A percentile compares a stretch with the other conserved stretches of the same genome.
Evolutionary conservation across 2,113 vertebrate genomes (phyloP).

Genomic region (Fulica atra): DNA sequence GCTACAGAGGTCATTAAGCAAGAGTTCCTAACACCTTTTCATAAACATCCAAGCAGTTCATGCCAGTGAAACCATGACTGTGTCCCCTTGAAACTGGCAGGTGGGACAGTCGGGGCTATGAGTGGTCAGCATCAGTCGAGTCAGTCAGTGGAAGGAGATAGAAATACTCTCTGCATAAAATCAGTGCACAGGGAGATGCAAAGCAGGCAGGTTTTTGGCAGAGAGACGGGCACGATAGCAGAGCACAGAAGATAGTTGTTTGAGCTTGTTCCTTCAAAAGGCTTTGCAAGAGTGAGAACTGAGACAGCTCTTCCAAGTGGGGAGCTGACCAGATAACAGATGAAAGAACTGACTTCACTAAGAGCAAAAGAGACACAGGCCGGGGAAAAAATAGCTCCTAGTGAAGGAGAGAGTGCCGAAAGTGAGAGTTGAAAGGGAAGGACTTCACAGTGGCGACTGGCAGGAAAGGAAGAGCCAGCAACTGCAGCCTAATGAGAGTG

Average conservation of each 20-base stretch:
- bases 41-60: background rate
- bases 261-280: background rate
- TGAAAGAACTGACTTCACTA: background rate
- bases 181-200: background rate
- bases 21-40: background rate
- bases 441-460: background rate
- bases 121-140: background rate
- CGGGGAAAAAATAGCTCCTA: background rate
- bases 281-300: background rate
- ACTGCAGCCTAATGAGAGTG: background rate
- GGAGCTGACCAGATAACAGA: background rate
- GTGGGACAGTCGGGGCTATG: fast-evolving
- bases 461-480: background rate
- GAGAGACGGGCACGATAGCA: background rate
- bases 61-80: background rate
- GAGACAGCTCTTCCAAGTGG: background rate
- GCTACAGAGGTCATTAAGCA: background rate
- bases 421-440: conserved; percentile 20
- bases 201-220: background rate
- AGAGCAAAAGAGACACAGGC: background rate
- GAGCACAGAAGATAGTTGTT: background rate
- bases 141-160: background rate
- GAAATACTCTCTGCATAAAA: background rate
- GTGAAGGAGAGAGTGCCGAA: background rate
- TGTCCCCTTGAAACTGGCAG: background rate